A percentile compares a stretch with the other conserved stretches of the same genome.
These are phyloP conservation scores for Pampusana beccarii DNA, from an alignment of 2,113 vertebrate genomes.

Conservation along the genomic window DNA sequence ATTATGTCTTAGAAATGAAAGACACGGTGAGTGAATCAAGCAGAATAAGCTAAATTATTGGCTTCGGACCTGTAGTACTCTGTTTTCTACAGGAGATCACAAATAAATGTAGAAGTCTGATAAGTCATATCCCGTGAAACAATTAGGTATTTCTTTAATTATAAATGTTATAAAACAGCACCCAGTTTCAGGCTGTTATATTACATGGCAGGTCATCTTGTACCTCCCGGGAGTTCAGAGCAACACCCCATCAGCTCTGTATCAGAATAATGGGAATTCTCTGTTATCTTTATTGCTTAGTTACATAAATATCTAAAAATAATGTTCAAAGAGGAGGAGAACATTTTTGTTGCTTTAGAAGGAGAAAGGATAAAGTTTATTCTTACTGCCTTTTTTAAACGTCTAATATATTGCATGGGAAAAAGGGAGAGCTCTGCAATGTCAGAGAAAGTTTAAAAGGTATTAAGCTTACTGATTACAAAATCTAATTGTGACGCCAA, in stretches of 20 bases:
- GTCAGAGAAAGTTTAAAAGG: neutral
- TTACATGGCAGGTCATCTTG: neutral
- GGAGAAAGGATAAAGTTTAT: neutral
- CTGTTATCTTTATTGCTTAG: neutral
- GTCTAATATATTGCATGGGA: neutral
- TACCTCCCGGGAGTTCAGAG: neutral
- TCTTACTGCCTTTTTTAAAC: neutral
- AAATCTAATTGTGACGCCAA: neutral
- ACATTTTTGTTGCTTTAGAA: neutral
- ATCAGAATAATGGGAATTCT: neutral
- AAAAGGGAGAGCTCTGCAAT: neutral
- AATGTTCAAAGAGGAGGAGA: neutral
- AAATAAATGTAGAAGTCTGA: neutral
- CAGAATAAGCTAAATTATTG: neutral
- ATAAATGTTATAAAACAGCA: neutral
- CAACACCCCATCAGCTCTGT: neutral
- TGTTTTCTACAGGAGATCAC: neutral
- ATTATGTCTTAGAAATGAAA: slow-evolving; percentile 26
- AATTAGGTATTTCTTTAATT: neutral
- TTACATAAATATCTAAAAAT: neutral
- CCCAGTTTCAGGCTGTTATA: neutral
- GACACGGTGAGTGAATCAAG: neutral
- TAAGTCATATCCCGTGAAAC: neutral
- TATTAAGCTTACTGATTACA: neutral
- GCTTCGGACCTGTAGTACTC: neutral